Conservation (phyloP, 2,888 invertebrate species). For the Drosophila cognata region DNA sequence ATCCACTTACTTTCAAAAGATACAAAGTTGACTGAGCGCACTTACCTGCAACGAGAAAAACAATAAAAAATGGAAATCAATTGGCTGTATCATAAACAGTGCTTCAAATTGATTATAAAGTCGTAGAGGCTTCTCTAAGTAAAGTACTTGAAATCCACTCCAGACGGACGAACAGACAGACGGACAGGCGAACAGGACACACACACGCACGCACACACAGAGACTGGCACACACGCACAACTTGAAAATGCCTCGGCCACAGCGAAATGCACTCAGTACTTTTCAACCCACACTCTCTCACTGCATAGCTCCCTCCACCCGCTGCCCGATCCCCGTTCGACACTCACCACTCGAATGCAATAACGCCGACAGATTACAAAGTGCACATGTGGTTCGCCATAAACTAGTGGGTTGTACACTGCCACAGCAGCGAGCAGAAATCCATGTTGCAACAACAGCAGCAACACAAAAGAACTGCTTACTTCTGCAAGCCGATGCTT, state of each 20-base stretch:
- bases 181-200: constrained; percentile 17
- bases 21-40: constrained; percentile 47
- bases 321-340: background rate
- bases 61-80: constrained; percentile 61
- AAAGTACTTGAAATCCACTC: constrained; percentile 50
- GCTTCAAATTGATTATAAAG: constrained; percentile 59
- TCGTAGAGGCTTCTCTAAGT: constrained; percentile 39
- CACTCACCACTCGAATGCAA: constrained; percentile 57
- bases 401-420: constrained; percentile 70
- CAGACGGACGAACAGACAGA: constrained; percentile 20
- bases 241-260: constrained; percentile 55
- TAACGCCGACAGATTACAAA: constrained; percentile 81
- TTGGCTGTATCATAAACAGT: constrained; percentile 58
- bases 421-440: constrained; percentile 59
- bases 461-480: constrained; percentile 1
- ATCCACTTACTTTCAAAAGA: constrained; percentile 44
- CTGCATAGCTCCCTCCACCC: background rate
- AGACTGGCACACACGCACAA: constrained; percentile 16
- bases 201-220: background rate
- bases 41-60: constrained; percentile 60
- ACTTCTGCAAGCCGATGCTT: background rate
- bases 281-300: constrained; percentile 11
- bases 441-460: constrained; percentile 68
- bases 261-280: constrained; percentile 67
- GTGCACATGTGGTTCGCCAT: constrained; percentile 79